Percentiles rank a stretch among this genome's conserved stretches.
These are phyloP conservation scores for Myopa testacea DNA, from an alignment of 2,888 invertebrate species.

Conservation along the genomic window DNA sequence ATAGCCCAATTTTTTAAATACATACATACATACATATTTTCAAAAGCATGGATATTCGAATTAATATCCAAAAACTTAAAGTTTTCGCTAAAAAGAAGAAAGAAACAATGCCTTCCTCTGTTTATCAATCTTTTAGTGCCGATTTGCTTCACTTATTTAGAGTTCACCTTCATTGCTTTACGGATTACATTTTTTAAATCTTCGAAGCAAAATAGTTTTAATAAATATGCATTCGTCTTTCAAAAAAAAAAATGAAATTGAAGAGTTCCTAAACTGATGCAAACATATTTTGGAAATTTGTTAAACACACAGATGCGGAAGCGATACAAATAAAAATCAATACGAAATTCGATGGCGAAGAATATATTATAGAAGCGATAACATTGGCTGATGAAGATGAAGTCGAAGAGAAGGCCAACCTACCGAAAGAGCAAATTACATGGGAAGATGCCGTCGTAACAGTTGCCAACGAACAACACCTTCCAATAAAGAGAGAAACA, in stretches of 20 bases:
- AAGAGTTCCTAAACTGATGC: constrained; percentile 29
- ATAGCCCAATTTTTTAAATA: no score
- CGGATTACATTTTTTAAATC: background rate
- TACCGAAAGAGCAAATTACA: constrained; percentile 36
- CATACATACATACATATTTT: no score
- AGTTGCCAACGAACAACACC: constrained; percentile 47
- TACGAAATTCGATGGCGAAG: constrained; percentile 35
- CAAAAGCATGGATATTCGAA: no score
- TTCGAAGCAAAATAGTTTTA: background rate
- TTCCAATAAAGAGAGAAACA: constrained; percentile 41
- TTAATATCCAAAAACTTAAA: no score
- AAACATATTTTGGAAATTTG: constrained; percentile 41
- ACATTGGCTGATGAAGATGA: constrained; percentile 33
- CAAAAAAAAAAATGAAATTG: constrained; percentile 5
- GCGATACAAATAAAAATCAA: constrained; percentile 44
- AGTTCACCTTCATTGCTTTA: no score
- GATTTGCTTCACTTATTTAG: no score
- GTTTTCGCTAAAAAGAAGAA: no score
- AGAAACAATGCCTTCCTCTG: no score
- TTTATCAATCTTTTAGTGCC: no score
- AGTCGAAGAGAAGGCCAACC: constrained; percentile 11
- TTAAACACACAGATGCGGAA: constrained; percentile 46
- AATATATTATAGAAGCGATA: constrained; percentile 37
- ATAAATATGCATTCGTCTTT: constrained; percentile 1
- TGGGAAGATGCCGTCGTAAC: constrained; percentile 49